These are phyloP conservation scores for Nomada hirtipes DNA, from an alignment of 2,888 invertebrate species.

Conservation along the genomic window DNA sequence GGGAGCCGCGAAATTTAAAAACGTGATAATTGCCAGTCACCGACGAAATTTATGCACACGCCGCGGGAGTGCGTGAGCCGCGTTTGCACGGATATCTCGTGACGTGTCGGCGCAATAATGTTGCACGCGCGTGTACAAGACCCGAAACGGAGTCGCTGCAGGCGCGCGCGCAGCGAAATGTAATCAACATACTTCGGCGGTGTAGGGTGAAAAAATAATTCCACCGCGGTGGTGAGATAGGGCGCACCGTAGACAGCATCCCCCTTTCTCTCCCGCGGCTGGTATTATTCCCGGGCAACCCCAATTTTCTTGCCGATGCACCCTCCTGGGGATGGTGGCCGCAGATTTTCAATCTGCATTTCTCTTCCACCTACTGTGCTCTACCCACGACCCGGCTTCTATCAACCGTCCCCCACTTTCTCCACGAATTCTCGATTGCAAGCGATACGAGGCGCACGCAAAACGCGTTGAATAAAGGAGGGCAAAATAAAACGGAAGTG, in stretches of 20 bases:
- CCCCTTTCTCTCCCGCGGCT: conserved; percentile 56
- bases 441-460: conserved; percentile 30
- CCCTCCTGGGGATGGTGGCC: conserved; percentile 62
- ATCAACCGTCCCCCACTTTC: conserved; percentile 8
- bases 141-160: conserved; percentile 43
- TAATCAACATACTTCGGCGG: conserved; percentile 69
- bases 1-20: conserved; percentile 16
- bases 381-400: not conserved
- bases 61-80: not conserved
- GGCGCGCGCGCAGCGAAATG: conserved; percentile 53
- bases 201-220: conserved; percentile 61
- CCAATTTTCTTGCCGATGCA: conserved; percentile 72
- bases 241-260: conserved; percentile 35
- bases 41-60: conserved; percentile 3
- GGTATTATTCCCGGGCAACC: conserved; percentile 69
- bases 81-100: conserved; percentile 13
- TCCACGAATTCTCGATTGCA: conserved; percentile 45
- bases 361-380: conserved; percentile 59
- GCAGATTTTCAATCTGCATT: conserved; percentile 73
- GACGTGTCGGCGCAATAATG: conserved; percentile 19
- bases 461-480: conserved; percentile 35
- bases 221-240: conserved; percentile 25
- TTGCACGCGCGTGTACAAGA: conserved; percentile 18
- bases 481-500: not conserved
- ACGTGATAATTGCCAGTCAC: conserved; percentile 37